phyloP scores from a whole-genome alignment of 2,113 vertebrate genomes.

The Labeo rohita region DNA sequence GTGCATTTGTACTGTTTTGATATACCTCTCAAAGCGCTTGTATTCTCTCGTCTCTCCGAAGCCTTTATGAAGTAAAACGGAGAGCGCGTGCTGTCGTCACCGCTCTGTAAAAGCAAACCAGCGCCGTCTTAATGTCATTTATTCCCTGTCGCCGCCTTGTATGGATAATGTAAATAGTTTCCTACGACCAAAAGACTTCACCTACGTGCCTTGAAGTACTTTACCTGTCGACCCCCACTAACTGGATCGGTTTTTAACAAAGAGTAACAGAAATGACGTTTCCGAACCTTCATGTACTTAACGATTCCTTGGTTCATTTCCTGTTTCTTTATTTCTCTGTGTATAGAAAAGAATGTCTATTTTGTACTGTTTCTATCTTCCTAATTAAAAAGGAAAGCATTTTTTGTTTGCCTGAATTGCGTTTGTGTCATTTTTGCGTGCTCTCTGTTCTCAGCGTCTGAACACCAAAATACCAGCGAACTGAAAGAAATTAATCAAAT shows the following conservation, averaged over 20 bases:
- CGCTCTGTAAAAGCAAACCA: constrained; percentile 38
- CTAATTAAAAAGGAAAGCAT: constrained; percentile 60
- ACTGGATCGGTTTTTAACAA: constrained; percentile 55
- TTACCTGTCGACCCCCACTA: constrained; percentile 42
- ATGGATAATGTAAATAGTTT: constrained; percentile 55
- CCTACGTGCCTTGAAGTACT: constrained; percentile 54
- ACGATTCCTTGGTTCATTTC: constrained; percentile 27
- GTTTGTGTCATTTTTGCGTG: constrained; percentile 8
- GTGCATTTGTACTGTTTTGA: constrained; percentile 52
- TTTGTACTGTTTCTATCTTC: constrained; percentile 62
- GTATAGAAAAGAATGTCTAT: constrained; percentile 64
- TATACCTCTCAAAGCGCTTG: constrained; percentile 47
- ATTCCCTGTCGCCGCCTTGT: constrained; percentile 2
- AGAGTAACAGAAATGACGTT: constrained; percentile 38
- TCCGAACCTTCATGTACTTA: constrained; percentile 22
- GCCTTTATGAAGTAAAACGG: constrained; percentile 4
- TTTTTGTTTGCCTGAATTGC: constrained; percentile 48
- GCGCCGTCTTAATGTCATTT: constrained; percentile 43
- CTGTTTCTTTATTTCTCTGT: constrained; percentile 36
- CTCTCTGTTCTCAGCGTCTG: not conserved
- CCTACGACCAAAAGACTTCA: constrained; percentile 58
- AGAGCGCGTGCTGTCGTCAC: constrained; percentile 25
- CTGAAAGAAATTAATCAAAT: not conserved
- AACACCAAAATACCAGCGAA: not conserved
- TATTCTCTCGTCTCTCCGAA: constrained; percentile 32